These are phyloP conservation scores for Oreohelix idahoensis DNA, from an alignment of 1,140 invertebrate species.

Conservation along the genomic window DNA sequence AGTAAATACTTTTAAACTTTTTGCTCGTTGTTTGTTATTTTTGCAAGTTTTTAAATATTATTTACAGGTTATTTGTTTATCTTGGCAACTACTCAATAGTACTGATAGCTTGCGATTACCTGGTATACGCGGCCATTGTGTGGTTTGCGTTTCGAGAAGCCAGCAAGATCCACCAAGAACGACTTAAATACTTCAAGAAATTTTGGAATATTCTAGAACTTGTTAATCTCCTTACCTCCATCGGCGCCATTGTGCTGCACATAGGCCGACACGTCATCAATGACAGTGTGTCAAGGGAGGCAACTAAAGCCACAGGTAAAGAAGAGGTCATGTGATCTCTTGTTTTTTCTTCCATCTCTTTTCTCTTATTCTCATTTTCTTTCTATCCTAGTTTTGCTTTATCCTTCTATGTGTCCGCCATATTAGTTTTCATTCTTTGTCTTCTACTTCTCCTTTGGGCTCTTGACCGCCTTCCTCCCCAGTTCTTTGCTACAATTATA, in stretches of 20 bases:
- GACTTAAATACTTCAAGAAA: slow-evolving; percentile 27
- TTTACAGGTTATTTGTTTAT: slow-evolving; percentile 21
- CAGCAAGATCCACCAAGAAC: neutral
- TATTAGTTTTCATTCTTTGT: too few species aligned
- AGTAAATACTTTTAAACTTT: too few species aligned
- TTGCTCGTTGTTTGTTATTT: too few species aligned
- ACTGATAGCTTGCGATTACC: slow-evolving; percentile 6
- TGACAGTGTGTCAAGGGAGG: neutral
- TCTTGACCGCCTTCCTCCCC: too few species aligned
- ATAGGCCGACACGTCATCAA: slow-evolving; percentile 56
- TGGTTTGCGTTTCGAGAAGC: neutral
- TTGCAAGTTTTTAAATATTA: neutral
- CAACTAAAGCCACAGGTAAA: slow-evolving; percentile 11
- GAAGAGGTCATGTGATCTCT: neutral
- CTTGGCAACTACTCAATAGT: neutral
- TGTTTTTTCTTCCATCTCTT: neutral
- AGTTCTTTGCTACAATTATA: too few species aligned
- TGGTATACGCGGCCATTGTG: slow-evolving; percentile 9
- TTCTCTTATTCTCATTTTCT: too few species aligned
- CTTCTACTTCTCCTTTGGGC: too few species aligned
- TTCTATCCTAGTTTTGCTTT: too few species aligned
- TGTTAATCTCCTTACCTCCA: slow-evolving; percentile 50
- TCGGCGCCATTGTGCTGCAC: slow-evolving; percentile 57
- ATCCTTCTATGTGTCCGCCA: too few species aligned
- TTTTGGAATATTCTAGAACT: slow-evolving; percentile 65